phyloP scores from a whole-genome alignment of 2,113 vertebrate genomes.

The Microtus pennsylvanicus region DNA sequence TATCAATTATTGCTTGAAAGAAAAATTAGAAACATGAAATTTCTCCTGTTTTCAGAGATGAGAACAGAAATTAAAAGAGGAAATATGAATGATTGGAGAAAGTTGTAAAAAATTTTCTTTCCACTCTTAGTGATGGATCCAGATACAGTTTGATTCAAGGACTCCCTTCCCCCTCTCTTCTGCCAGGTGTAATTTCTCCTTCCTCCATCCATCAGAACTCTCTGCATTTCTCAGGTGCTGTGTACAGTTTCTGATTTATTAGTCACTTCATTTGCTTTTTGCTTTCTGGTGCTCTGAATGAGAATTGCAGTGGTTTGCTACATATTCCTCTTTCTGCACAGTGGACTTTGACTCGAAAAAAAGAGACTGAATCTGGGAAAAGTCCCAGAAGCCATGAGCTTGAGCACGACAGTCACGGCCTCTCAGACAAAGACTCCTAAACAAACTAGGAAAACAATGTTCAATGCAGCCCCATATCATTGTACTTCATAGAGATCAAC shows the following conservation, averaged over 20 bases:
- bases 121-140: background rate
- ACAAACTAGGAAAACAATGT: background rate
- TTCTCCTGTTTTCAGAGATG: conserved; percentile 29
- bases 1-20: conserved; percentile 6
- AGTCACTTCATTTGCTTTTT: conserved; percentile 16
- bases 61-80: conserved; percentile 25
- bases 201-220: background rate
- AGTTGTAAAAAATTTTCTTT: conserved; percentile 8
- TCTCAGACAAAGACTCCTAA: background rate
- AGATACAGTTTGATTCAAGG: background rate
- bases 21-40: conserved; percentile 40
- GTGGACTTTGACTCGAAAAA: background rate
- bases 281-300: background rate
- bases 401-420: background rate
- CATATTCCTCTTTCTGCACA: background rate
- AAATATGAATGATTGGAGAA: conserved; percentile 4
- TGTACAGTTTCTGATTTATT: conserved; percentile 9
- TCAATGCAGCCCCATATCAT: background rate
- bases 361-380: background rate
- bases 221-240: background rate
- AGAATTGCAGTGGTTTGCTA: background rate
- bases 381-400: background rate
- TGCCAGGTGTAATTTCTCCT: background rate
- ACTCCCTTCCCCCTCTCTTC: background rate
- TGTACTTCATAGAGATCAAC: background rate